Evolutionary conservation across 2,797 vertebrate species (phyloP).

Genomic region (Jordanella pulchra): DNA sequence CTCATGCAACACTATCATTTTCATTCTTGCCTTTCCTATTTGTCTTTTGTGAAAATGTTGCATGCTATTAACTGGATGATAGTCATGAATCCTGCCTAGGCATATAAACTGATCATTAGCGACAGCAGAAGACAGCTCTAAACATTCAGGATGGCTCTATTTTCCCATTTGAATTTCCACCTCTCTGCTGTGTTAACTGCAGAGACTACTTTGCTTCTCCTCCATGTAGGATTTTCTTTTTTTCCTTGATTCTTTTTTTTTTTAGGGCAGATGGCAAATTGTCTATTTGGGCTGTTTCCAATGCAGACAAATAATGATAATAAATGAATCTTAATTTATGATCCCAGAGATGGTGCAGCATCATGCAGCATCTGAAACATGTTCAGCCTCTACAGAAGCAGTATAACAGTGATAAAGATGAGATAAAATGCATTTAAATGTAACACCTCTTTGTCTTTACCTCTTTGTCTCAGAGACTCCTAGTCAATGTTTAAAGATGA

Average conservation of each 20-base stretch:
- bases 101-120: conserved; percentile 45
- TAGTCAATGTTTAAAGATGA: background rate
- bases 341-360: conserved; percentile 3
- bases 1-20: conserved; percentile 33
- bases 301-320: background rate
- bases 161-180: conserved; percentile 21
- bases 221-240: background rate
- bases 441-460: too few relatives aligned
- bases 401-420: background rate
- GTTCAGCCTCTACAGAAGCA: too few relatives aligned
- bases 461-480: too few relatives aligned
- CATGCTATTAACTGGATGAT: conserved; percentile 40
- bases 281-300: background rate
- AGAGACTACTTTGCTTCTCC: conserved; percentile 4
- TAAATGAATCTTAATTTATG: background rate
- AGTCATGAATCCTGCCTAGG: conserved; percentile 52
- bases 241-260: background rate
- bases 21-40: conserved; percentile 25
- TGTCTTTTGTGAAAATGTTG: conserved; percentile 29
- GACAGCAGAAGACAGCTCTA: conserved; percentile 13
- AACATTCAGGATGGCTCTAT: conserved; percentile 20
- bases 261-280: background rate
- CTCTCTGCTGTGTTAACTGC: conserved; percentile 10
- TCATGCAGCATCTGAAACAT: background rate
- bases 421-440: background rate